Evolutionary conservation across 64 coral and sea anemone species (phyloP), one percentile per base, ranked within the genome.

Genomic region (Porites australiensis): DNA sequence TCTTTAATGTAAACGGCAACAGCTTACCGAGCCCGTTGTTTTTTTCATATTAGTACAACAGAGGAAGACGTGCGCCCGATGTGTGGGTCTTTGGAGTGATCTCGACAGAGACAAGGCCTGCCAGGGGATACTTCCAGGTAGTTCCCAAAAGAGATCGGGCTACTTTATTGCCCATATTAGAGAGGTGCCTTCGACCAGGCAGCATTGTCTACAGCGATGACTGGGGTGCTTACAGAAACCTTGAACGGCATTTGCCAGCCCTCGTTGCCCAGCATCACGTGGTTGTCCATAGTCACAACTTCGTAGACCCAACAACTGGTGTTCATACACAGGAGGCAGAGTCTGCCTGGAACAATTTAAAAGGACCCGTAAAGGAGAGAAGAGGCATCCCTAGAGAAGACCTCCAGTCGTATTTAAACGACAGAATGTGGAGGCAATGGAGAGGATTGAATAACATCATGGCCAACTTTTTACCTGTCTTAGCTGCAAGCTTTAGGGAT

Each of bases 71-170:
- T 11, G 53, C 21, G 13, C 2, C 46, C n/a, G 61, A 90, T 5
- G 22, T 67, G 12, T 90, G 88, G 88, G 88, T 90, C 13, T 90
- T 90, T 81, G 88, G 77, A 1, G 53, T 90, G 0, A 20, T 90
- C 13, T 66, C 53, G 14, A 63, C 74, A 5, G 76, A 80, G 20
- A 48, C 44, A 22, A 13, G 8, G 53, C 77, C 76, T 21, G 54
- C 74, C 49, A 21, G 60, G 44, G 88, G 88, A 1, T 90, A 79
- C 48, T 90, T 19, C 22, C 13, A 64, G n/a, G 88, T 90, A 13
- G 88, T 79, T 10, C 20, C 45, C 15, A 75, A 52, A 3, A 68
- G 88, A 79, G 73, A 90, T 16, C 52, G 63, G 2, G 54, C 61
- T 20, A 81, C 74, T 13, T 18, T 89, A 53, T 37, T 37, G 27